Base-by-base conservation (phyloP, 2,797 vertebrate genomes). In the Poeciliopsis presidionis region DNA sequence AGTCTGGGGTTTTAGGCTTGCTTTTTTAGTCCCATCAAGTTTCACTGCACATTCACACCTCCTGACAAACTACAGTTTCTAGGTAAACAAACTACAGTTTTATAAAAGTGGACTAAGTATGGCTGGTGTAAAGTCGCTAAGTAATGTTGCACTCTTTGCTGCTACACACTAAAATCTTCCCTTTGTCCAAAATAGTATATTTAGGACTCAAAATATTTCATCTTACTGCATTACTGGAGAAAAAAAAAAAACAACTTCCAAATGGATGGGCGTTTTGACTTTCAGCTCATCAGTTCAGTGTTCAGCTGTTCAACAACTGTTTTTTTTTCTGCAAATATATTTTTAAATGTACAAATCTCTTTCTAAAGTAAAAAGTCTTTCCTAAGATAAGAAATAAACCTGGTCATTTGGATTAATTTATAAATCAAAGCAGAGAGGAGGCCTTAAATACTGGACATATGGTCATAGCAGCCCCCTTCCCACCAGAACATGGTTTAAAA, bases 331-430 rank as follows among this genome's bases (percentile, higher is more conserved):
- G 71, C 30, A 86, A 81, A 81, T 59, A 72, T 65, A 39, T 30
- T 75, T 82, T 80, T 59, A 76, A 84, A 83, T 74, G 82, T 79
- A 22, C 57, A 47, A 81, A 80, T 79, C 20, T 51, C 69, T 33
- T 3, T 22, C 13, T 7, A 12, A 47, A 39, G 36, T 41, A 14
- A 11, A 45, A 45, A 81, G 9, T 74, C 28, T 57, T 67, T 33
- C 41, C n/a, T 49, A 7, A 82, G 22, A 75, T 55, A 8, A 4
- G 72, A 18, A 67, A 73, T 71, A 65, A 11, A 73, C 1, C 46
- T 36, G 30, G 69, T 36, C 7, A 4, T 30, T 63, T 63, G 22
- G 59, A 14, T 51, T 61, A 5, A 43, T 36, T 7, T 7, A 25
- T 57, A 33, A 49, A 22, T n/a, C 25, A 72, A 1, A n/a, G 7